Evolutionary conservation across 2,113 vertebrate genomes (phyloP), one percentile per base, ranked within the genome.

Genomic region (Lates calcarifer): DNA sequence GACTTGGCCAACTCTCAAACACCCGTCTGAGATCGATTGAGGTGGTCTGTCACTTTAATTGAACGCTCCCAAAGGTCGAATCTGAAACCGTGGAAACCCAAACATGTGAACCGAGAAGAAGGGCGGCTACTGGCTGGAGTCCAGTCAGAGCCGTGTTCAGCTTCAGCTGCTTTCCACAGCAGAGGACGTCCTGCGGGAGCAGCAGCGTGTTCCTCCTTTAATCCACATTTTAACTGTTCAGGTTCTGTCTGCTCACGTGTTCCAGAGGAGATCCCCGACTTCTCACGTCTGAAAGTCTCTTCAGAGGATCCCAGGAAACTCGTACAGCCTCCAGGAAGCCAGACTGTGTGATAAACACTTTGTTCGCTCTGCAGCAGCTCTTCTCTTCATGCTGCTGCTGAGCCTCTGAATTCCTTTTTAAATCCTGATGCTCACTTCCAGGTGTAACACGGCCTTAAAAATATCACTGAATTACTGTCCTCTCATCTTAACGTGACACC

Each of bases 321-420:
- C 7, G 13, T 65, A 62, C 66, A 70, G 85, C 79, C 88, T 82
- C 45, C 82, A 85, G 79, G 76, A 87, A 72, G 51, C 9, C 78
- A 78, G 65, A 11, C 22, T 62, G 63, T 82, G 24, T 74, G 89
- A 88, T 82, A 60, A 86, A 79, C 74, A 82, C 77, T 87, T 79
- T 84, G 75, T 77, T 79, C 56, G 15, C 82, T 78, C 47, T 51
- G 82, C 53, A 63, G 77, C 82, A 64, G 69, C 85, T 83, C 79
- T 6, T 53, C 56, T 69, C 57, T 78, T 84, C 84, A 71, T 61
- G 77, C 79, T 64, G 82, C 75, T 15, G 56, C 35, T 43, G 41
- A 85, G 72, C 65, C 26, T 71, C 82, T 53, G 58, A 72, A 56
- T 82, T 77, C 18, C 74, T 82, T 64, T 84, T 43, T 12, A 3